Conservation (phyloP, 2,888 invertebrate species). For the Boloria selene region DNA sequence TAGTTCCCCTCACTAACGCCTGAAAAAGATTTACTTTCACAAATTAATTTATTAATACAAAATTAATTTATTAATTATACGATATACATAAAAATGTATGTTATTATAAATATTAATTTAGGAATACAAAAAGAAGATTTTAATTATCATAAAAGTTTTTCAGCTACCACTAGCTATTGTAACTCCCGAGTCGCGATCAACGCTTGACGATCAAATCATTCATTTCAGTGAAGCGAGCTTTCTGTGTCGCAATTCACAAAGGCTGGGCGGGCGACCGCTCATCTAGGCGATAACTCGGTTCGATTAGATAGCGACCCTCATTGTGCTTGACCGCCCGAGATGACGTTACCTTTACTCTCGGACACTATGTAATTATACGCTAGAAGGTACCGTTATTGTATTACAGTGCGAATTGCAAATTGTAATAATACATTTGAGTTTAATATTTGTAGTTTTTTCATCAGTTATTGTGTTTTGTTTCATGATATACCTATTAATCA, state of each 20-base stretch:
- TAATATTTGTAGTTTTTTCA: too few species aligned
- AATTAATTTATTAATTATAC: too few species aligned
- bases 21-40: too few species aligned
- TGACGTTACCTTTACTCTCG: conserved; percentile 34
- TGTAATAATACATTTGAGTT: not conserved
- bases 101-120: too few species aligned
- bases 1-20: too few species aligned
- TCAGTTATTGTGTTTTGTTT: too few species aligned
- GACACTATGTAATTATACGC: conserved; percentile 21
- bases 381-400: not conserved
- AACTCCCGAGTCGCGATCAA: not conserved
- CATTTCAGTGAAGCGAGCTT: conserved; percentile 14
- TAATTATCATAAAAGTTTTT: too few species aligned
- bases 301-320: conserved; percentile 36
- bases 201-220: conserved; percentile 15
- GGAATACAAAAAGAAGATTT: too few species aligned
- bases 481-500: too few species aligned
- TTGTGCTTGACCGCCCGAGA: conserved; percentile 33
- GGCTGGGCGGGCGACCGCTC: conserved; percentile 26
- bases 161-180: too few species aligned
- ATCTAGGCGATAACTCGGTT: conserved; percentile 33
- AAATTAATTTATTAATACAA: too few species aligned
- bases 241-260: conserved; percentile 21
- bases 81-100: too few species aligned
- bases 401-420: not conserved